Base-by-base conservation (phyloP, 2,113 vertebrate genomes). In the Prionailurus viverrinus region DNA sequence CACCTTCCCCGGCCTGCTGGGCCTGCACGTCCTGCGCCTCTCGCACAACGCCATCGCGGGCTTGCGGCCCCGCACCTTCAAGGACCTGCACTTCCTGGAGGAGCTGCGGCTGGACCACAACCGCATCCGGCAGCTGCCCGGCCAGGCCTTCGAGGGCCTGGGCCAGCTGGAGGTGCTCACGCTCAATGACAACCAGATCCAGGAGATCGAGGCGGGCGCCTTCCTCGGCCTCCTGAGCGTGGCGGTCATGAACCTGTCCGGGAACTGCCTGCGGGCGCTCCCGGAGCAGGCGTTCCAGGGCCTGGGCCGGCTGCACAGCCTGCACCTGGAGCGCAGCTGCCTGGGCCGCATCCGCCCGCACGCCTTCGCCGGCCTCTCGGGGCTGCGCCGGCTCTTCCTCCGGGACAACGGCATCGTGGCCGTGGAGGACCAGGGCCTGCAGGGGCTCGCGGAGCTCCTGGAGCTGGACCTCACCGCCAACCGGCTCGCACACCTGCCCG, bases 401-500 rank as follows among this genome's bases (percentile, higher is more conserved):
- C 99, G 99, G 88, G 98, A 98, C 97, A 99, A 99, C 13, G 96
- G 99, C 95, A 99, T 99, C 79, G 97, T 98, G 0, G 12, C 76
- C 39, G 98, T 99, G 0, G 99, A 99, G 16, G 99, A 98, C 2
- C 99, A 99, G 65, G 99, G 99, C 97, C 99, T 99, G 97, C 97
- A 84, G 0, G 99, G 99, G 25, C 98, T 99, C 55, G 99, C 98
- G 0, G 99, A 99, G 58, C 99, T 99, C 68, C 98, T 99, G 45
- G 99, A 99, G 96, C 98, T 99, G 1, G 99, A 99, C 93, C 98
- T 99, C 91, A 99, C 99, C 33, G 98, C 98, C 98, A 99, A 99
- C 97, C 99, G 97, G 94, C 98, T 99, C 84, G 98, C 98, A 1
- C 98, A 98, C 23, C 99, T 99, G 66, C 99, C 99, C 0, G 80